Evolutionary conservation across 2,113 vertebrate species (phyloP).

Genomic region (Felis chaus): DNA sequence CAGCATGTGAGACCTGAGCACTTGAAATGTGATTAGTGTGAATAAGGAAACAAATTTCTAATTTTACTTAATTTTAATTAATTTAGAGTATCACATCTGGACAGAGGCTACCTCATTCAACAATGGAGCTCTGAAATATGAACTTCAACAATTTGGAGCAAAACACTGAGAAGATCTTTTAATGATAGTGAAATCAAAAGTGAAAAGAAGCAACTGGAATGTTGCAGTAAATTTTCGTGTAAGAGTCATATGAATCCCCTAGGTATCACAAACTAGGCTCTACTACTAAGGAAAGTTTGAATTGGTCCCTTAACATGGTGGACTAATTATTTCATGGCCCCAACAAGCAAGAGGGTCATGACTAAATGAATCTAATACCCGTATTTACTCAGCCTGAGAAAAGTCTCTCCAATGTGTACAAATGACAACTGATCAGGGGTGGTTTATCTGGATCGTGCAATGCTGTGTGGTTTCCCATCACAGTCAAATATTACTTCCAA

Average conservation of each 20-base stretch:
- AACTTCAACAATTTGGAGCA: neutral
- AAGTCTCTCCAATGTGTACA: neutral
- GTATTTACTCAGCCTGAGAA: neutral
- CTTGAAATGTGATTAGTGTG: neutral
- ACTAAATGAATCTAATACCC: neutral
- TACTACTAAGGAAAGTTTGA: neutral
- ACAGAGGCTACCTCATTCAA: neutral
- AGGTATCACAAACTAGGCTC: neutral
- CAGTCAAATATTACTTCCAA: slow-evolving; percentile 26
- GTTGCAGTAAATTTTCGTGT: neutral
- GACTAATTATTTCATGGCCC: neutral
- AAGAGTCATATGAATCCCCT: neutral
- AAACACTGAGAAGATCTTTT: neutral
- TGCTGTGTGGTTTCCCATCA: neutral
- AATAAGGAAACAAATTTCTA: neutral
- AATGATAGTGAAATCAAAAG: neutral
- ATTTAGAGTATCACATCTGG: neutral
- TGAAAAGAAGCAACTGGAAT: neutral
- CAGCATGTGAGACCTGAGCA: neutral
- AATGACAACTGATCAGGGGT: neutral
- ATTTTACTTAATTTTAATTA: neutral
- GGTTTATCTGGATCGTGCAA: neutral
- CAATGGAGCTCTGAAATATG: neutral
- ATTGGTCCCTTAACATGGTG: neutral
- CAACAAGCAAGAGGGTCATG: neutral